phyloP scores from a whole-genome alignment of 2,888 invertebrate genomes.

The Neria commutata region DNA sequence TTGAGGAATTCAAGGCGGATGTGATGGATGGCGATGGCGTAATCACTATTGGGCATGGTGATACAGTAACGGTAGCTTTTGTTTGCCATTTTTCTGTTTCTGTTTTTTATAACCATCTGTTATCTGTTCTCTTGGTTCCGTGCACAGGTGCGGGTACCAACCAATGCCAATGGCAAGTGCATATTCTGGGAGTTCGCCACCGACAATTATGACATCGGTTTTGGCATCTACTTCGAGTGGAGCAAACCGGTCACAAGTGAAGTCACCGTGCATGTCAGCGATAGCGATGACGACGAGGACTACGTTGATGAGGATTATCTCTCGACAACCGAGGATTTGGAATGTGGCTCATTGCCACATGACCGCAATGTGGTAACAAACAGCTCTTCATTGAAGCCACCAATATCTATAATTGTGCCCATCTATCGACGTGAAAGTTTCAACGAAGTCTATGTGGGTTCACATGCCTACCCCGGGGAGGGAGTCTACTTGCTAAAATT shows the following conservation, averaged over 20 bases:
- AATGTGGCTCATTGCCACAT: constrained; percentile 63
- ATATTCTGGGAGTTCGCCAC: constrained; percentile 99
- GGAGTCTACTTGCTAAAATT: constrained; percentile 98
- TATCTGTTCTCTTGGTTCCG: background rate
- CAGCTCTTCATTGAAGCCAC: constrained; percentile 42
- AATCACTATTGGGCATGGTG: constrained; percentile 93
- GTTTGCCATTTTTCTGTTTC: background rate
- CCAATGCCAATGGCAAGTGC: constrained; percentile 89
- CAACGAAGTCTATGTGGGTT: constrained; percentile 96
- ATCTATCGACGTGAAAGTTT: constrained; percentile 96
- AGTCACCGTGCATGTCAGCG: constrained; percentile 90
- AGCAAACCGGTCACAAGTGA: constrained; percentile 83
- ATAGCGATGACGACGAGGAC: constrained; percentile 82
- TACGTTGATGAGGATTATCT: constrained; percentile 63
- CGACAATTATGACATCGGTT: constrained; percentile 96
- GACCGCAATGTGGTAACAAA: constrained; percentile 40
- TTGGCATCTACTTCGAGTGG: constrained; percentile 99
- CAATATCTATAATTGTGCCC: constrained; percentile 85
- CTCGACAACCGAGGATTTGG: constrained; percentile 67
- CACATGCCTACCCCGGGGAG: constrained; percentile 94
- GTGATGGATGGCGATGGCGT: constrained; percentile 87
- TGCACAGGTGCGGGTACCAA: constrained; percentile 86
- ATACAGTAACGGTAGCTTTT: constrained; percentile 89
- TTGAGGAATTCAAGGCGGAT: constrained; percentile 88
- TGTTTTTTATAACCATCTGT: background rate